These are phyloP conservation scores for Plotosus lineatus DNA, from an alignment of 2,113 vertebrate genomes.

Conservation along the genomic window DNA sequence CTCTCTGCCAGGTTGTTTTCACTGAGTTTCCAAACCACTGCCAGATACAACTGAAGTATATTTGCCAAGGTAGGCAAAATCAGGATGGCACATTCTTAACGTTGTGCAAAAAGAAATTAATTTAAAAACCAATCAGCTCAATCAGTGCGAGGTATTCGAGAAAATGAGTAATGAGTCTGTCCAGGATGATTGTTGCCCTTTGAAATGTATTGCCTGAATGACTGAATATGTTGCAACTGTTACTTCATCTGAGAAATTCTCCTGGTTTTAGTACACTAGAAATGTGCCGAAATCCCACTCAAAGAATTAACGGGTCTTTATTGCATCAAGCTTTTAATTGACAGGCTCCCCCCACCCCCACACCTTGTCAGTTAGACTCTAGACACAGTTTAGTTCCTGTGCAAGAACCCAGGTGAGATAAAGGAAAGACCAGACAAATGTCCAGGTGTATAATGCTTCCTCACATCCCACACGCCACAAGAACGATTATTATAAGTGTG, in stretches of 20 bases:
- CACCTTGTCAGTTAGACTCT: not conserved
- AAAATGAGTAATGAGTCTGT: too few relatives aligned
- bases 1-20: too few relatives aligned
- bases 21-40: too few relatives aligned
- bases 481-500: not conserved
- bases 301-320: not conserved
- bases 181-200: too few relatives aligned
- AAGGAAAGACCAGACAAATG: not conserved
- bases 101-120: too few relatives aligned
- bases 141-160: too few relatives aligned
- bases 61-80: too few relatives aligned
- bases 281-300: not conserved
- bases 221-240: not conserved
- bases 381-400: not conserved
- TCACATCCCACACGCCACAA: not conserved
- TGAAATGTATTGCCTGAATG: not conserved
- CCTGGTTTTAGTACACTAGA: too few relatives aligned
- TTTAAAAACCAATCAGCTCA: too few relatives aligned
- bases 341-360: too few relatives aligned
- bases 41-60: too few relatives aligned
- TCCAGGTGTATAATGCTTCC: not conserved
- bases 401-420: slow-evolving; percentile 24
- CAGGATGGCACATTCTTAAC: too few relatives aligned
- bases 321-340: not conserved
- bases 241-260: not conserved